phyloP scores from a whole-genome alignment of 2,888 invertebrate species.

The Mimachlamys varia region DNA sequence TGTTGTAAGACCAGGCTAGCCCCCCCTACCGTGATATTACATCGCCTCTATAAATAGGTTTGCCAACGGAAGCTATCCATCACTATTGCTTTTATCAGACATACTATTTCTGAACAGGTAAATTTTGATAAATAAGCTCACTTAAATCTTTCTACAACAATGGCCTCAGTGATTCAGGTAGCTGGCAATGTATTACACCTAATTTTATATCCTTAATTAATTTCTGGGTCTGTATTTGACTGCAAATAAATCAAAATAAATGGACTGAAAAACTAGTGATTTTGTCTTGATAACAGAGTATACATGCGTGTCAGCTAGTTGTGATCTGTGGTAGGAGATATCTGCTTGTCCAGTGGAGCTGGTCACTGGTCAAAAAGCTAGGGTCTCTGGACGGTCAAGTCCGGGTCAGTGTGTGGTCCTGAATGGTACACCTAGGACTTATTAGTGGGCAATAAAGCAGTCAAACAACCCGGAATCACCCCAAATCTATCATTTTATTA shows the following conservation, averaged over 20 bases:
- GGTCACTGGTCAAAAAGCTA: neutral
- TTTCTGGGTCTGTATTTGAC: neutral
- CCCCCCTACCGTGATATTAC: neutral
- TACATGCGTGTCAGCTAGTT: neutral
- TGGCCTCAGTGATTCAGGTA: neutral
- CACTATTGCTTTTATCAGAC: neutral
- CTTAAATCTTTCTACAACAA: neutral
- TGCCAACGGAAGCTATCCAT: neutral
- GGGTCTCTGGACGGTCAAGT: slow-evolving; percentile 17
- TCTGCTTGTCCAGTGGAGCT: neutral
- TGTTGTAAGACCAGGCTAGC: too few species aligned
- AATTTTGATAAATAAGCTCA: neutral
- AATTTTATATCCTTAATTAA: neutral
- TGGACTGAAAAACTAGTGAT: slow-evolving; percentile 6
- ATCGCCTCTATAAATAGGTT: neutral
- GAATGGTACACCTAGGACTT: neutral
- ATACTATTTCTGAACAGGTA: neutral
- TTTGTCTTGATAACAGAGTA: neutral
- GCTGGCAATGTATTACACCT: neutral
- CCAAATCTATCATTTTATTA: neutral
- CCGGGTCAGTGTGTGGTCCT: neutral
- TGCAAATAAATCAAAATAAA: neutral
- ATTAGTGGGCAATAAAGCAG: neutral
- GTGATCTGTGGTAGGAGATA: too few species aligned
- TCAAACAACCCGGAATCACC: slow-evolving; percentile 1